phyloP scores from a whole-genome alignment of 1,140 invertebrate genomes.

The Drosophila subobscura region DNA sequence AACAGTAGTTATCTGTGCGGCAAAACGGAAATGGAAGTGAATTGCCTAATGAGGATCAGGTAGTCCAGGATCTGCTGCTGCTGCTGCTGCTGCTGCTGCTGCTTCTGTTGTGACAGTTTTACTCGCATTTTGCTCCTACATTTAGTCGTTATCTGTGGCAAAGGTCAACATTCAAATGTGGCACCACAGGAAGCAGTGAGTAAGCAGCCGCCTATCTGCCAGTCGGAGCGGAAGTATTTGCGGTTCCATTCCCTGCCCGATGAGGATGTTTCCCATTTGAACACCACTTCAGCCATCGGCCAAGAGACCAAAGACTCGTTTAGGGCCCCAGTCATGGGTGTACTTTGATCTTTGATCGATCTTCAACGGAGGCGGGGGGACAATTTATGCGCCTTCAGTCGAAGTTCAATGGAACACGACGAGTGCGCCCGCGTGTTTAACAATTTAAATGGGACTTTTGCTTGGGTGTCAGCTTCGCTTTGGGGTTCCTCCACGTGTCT shows the following conservation, averaged over 20 bases:
- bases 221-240: too few relatives aligned
- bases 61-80: not conserved
- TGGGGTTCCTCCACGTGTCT: conserved; percentile 25
- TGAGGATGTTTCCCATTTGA: too few relatives aligned
- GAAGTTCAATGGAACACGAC: conserved; percentile 32
- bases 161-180: conserved; percentile 31
- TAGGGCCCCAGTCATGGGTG: too few relatives aligned
- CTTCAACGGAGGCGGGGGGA: conserved; percentile 10
- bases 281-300: not conserved
- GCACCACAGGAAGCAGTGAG: conserved; percentile 10
- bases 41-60: conserved; percentile 30
- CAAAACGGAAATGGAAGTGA: conserved; percentile 24
- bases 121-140: conserved; percentile 12
- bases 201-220: conserved; percentile 1
- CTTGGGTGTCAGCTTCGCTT: conserved; percentile 1
- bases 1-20: too few relatives aligned
- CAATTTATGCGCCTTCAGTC: conserved; percentile 24
- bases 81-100: not conserved
- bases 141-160: conserved; percentile 34
- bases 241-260: too few relatives aligned
- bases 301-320: too few relatives aligned
- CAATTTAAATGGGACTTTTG: conserved; percentile 36
- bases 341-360: not conserved
- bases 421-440: conserved; percentile 21
- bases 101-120: conserved; percentile 32